phyloP scores from a whole-genome alignment of 2,113 vertebrate species.

The Anoplopoma fimbria region DNA sequence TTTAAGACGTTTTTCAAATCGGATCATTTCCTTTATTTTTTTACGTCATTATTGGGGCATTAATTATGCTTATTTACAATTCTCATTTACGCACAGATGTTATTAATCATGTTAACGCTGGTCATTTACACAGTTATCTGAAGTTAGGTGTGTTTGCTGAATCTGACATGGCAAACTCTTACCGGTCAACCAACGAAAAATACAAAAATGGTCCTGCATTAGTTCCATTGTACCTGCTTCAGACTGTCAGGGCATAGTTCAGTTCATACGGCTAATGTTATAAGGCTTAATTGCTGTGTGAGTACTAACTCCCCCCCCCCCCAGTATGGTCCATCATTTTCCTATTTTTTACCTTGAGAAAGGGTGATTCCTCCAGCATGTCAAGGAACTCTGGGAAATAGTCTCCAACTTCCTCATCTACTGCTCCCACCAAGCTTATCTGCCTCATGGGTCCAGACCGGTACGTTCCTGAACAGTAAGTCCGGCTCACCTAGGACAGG shows the following conservation, averaged over 20 bases:
- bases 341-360: slow-evolving; percentile 89
- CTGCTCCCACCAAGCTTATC: slow-evolving; percentile 97
- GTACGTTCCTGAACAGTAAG: slow-evolving; percentile 97
- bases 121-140: too few species aligned
- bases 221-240: too few species aligned
- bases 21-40: too few species aligned
- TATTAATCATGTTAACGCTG: too few species aligned
- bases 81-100: too few species aligned
- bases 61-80: too few species aligned
- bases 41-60: too few species aligned
- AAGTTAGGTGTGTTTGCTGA: too few species aligned
- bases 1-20: too few species aligned
- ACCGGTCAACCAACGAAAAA: too few species aligned
- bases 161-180: too few species aligned
- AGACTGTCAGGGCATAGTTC: background rate
- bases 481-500: slow-evolving; percentile 89
- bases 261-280: background rate
- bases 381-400: slow-evolving; percentile 98
- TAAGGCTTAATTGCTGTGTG: background rate
- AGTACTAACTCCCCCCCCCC: background rate
- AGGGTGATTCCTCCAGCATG: slow-evolving; percentile 98
- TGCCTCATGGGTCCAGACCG: slow-evolving; percentile 97
- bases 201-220: too few species aligned
- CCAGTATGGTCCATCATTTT: background rate
- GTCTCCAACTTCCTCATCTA: slow-evolving; percentile 98